Evolutionary conservation across 2,888 invertebrate genomes (phyloP).

Genomic region (Hydroisotoma schaefferi): DNA sequence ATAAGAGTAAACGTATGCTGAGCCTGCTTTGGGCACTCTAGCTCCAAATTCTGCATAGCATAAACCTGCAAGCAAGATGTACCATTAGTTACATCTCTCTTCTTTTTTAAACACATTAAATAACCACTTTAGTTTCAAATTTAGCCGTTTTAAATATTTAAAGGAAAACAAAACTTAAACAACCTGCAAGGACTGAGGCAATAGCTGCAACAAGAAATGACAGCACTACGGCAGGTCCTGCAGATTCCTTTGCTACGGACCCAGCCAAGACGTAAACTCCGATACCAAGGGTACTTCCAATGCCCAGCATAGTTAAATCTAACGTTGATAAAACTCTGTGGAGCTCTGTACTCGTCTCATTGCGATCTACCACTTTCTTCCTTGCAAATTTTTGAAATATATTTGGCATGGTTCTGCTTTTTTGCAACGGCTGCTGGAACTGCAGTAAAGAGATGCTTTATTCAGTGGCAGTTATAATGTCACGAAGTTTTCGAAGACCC

Average conservation of each 20-base stretch:
- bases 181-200: constrained; percentile 87
- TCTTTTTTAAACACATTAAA: too few species aligned
- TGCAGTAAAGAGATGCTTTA: too few species aligned
- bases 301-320: constrained; percentile 82
- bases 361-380: constrained; percentile 40
- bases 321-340: constrained; percentile 70
- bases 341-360: constrained; percentile 37
- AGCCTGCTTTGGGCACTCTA: constrained; percentile 82
- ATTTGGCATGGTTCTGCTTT: too few species aligned
- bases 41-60: constrained; percentile 70
- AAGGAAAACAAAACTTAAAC: too few species aligned
- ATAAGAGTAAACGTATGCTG: constrained; percentile 90
- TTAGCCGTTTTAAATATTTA: too few species aligned
- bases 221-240: constrained; percentile 86
- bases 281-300: constrained; percentile 78
- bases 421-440: too few species aligned
- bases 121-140: too few species aligned
- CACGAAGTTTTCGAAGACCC: too few species aligned
- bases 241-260: constrained; percentile 73
- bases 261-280: constrained; percentile 94
- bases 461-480: too few species aligned
- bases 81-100: too few species aligned
- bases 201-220: constrained; percentile 89
- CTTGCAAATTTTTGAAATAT: constrained; percentile 27
- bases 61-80: constrained; percentile 27